Percentiles rank a stretch among this genome's conserved stretches.
phyloP scores from a whole-genome alignment of 2,113 vertebrate genomes.

The Trichechus manatus region DNA sequence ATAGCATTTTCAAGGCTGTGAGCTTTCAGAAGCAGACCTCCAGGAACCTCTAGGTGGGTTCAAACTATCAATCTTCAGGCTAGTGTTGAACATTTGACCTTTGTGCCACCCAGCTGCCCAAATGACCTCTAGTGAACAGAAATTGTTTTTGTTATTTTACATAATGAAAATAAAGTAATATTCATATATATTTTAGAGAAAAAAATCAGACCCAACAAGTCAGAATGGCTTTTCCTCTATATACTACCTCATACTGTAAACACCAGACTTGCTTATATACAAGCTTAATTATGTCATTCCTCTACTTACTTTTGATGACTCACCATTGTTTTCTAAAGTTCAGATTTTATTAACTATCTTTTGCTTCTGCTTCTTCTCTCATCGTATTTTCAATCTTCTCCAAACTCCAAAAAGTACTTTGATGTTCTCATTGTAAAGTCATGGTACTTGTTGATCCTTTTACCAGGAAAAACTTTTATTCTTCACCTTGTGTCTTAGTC shows the following conservation, averaged over 20 bases:
- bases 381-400: neutral
- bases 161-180: constrained; percentile 2
- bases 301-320: neutral
- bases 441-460: neutral
- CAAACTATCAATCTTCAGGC: too few relatives aligned
- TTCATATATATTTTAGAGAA: neutral
- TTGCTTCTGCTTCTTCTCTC: neutral
- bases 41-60: too few relatives aligned
- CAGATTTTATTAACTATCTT: neutral
- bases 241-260: neutral
- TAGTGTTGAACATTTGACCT: too few relatives aligned
- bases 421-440: neutral
- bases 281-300: neutral
- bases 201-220: neutral
- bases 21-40: too few relatives aligned
- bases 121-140: neutral
- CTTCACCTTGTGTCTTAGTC: too few relatives aligned
- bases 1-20: too few relatives aligned
- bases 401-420: neutral
- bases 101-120: too few relatives aligned
- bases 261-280: neutral
- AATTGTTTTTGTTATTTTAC: neutral
- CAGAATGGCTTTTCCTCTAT: neutral
- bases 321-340: neutral
- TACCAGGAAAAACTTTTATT: neutral